A percentile compares a stretch with the other conserved stretches of the same genome.
phyloP scores from a whole-genome alignment of 2,113 vertebrate species.

The Oxyruncus cristatus region DNA sequence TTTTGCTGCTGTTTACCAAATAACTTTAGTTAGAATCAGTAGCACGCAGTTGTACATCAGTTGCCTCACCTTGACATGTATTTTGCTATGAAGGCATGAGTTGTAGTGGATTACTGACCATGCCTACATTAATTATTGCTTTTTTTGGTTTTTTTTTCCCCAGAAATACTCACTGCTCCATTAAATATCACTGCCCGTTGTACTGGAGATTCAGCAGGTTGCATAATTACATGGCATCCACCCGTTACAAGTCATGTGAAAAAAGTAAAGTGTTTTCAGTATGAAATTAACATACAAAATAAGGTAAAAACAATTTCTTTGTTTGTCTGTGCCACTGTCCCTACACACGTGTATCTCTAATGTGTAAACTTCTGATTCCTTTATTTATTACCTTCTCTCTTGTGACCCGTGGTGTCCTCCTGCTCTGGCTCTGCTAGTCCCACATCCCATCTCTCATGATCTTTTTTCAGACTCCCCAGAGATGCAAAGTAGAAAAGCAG shows the following conservation, averaged over 20 bases:
- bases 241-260: not conserved
- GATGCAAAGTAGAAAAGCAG: not conserved
- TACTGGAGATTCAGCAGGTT: not conserved
- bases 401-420: not conserved
- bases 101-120: not conserved
- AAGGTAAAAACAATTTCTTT: not conserved
- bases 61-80: not conserved
- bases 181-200: not conserved
- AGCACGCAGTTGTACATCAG: not conserved
- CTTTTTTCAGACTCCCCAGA: not conserved
- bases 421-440: not conserved
- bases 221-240: slow-evolving; percentile 12
- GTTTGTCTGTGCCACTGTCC: not conserved
- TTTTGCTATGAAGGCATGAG: not conserved
- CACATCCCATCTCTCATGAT: not conserved
- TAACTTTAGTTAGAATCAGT: not conserved
- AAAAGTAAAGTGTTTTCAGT: fast-evolving
- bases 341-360: not conserved
- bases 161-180: slow-evolving; percentile 59
- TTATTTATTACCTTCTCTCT: not conserved
- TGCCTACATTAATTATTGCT: not conserved
- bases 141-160: not conserved
- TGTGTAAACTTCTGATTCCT: not conserved
- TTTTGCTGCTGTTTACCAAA: not conserved
- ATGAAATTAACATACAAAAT: slow-evolving; percentile 46